Conservation (phyloP, 1,140 invertebrate species). For the Asbolus verrucosus region DNA sequence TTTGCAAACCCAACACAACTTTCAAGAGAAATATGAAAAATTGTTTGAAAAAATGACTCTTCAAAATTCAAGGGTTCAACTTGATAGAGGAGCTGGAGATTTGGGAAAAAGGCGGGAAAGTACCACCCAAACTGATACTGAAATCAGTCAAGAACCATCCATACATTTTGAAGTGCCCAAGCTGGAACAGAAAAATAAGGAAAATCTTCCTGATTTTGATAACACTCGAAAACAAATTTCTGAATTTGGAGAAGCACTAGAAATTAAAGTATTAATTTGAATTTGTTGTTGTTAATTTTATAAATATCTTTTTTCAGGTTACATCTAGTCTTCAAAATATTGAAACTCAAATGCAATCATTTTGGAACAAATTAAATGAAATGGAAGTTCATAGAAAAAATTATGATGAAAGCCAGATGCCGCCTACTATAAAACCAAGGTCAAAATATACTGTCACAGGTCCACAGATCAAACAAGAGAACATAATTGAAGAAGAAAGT, state of each 20-base stretch:
- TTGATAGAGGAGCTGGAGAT: conserved; percentile 17
- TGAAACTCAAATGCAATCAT: conserved; percentile 60
- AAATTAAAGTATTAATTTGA: conserved; percentile 36
- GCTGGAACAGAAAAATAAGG: conserved; percentile 39
- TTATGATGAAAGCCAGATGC: too few relatives aligned
- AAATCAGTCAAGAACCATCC: conserved; percentile 10
- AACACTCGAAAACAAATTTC: conserved; percentile 15
- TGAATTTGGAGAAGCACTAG: conserved; percentile 41
- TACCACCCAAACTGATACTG: conserved; percentile 53
- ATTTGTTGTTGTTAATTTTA: conserved; percentile 19
- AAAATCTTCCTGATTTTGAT: conserved; percentile 37
- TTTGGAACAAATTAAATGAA: conserved; percentile 59
- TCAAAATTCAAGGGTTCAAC: conserved; percentile 36
- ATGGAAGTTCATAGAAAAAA: conserved; percentile 49
- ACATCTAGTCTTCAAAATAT: conserved; percentile 58
- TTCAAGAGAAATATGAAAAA: conserved; percentile 61
- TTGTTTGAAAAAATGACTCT: conserved; percentile 55
- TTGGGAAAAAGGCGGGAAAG: conserved; percentile 34
- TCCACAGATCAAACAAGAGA: too few relatives aligned
- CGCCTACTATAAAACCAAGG: too few relatives aligned
- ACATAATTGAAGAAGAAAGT: too few relatives aligned
- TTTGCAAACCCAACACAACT: conserved; percentile 57
- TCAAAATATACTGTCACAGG: too few relatives aligned
- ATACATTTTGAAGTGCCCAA: background rate
- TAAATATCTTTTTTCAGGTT: conserved; percentile 48